Conservation (phyloP, 2,888 invertebrate genomes). For the Neocrepidodera transversa region DNA sequence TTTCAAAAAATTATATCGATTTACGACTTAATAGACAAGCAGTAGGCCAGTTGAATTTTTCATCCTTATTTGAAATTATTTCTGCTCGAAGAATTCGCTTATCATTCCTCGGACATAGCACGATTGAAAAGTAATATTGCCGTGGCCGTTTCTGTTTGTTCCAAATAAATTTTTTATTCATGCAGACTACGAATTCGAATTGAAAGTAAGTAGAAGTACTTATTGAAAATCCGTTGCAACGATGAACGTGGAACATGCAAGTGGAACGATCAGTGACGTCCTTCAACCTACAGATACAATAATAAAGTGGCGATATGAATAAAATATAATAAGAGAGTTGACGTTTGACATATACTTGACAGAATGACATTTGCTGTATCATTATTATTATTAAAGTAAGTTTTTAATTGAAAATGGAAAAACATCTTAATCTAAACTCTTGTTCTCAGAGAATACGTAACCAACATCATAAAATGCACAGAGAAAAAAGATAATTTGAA, state of each 20-base stretch:
- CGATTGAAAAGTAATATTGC: constrained; percentile 3
- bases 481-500: too few species aligned
- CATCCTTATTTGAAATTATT: neutral
- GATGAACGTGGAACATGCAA: constrained; percentile 12
- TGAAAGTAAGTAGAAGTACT: constrained; percentile 11
- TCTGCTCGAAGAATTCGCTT: neutral
- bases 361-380: too few species aligned
- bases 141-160: constrained; percentile 2
- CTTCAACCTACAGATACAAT: too few species aligned
- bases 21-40: neutral
- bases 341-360: too few species aligned
- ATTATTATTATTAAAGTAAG: too few species aligned
- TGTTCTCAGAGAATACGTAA: too few species aligned
- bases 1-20: too few species aligned
- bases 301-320: too few species aligned
- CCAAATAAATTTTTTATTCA: constrained; percentile 15
- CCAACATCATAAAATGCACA: too few species aligned
- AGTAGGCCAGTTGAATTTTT: neutral
- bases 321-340: too few species aligned
- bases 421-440: too few species aligned
- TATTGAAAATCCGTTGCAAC: constrained; percentile 14
- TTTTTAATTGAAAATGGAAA: too few species aligned
- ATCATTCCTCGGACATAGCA: constrained; percentile 2
- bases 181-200: constrained; percentile 15
- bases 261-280: constrained; percentile 8